Base-by-base conservation (phyloP, 2,888 invertebrate genomes). In the Sycophila texana region DNA sequence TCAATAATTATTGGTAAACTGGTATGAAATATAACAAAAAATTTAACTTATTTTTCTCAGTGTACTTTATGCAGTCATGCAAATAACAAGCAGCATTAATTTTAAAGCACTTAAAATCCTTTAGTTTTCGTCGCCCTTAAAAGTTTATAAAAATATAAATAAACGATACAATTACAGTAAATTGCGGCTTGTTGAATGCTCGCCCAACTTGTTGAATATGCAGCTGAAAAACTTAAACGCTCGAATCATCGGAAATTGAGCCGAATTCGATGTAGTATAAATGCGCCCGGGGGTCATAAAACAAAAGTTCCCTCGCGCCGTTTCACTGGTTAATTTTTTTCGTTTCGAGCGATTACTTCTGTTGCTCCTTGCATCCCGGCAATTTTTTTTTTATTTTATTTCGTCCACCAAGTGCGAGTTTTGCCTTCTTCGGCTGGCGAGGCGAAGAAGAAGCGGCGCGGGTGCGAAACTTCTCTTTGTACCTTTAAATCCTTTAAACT, bases 331-430 rank as follows among this genome's bases (percentile, higher is more conserved):
- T 61, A 26, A 58, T 18, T 51, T 67, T 80, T 66, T 66, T 60
- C 55, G 12, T 13, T 22, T 55, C 30, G 66, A 47, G 39, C 20
- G 26, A 67, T 60, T 67, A 47, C 58, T 66, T 67, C 66, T n/a
- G 39, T 39, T 39, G 7, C 39, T 39, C 39, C 39, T 39, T 39
- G 39, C 39, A 39, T 4, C 12, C 26, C 47, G 67, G 55, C 26
- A 1, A 67, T 67, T 74, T 71, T 57, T 65, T 66, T 51, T 60
- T 77, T 77, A n/a, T n/a, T n/a, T n/a, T n/a, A n/a, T 67, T 61
- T 53, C 1, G 12, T 20, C 10, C 22, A n/a, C 26, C 1, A 7
- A 12, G 20, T n/a, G n/a, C 58, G 39, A 26, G 47, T n/a, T 49
- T 74, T 20, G 49, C 20, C 26, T 65, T 55, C 18, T 4, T 13